Evolutionary conservation across 2,113 vertebrate genomes (phyloP), one percentile per base, ranked within the genome.

Genomic region (Myrmecophaga tridactyla): DNA sequence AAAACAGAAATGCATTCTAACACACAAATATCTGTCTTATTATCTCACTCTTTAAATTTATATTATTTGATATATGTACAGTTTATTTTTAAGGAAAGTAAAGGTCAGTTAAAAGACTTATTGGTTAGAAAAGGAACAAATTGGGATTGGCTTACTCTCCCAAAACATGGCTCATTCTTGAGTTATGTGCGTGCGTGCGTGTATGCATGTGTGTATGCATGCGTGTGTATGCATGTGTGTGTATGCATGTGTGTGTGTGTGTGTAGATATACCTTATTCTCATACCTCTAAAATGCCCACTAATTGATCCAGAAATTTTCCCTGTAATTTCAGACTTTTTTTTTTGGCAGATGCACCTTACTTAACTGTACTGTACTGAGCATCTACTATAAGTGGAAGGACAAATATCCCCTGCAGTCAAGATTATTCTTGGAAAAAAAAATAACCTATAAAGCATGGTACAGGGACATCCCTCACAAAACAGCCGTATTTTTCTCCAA

Each of bases 31-130:
- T 56, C 41, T 90, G 31, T 77, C 15, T 29, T 78, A 41, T 75
- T 82, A 84, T 70, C 23, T 91, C n/a, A 39, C 39, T 43, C 80
- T 89, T 96, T 70, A 70, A 83, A 73, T 69, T 78, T 58, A 46
- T 87, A 65, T 91, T 70, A 34, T 58, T 92, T 73, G 70, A 72
- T 46, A 73, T 53, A 4, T 21, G 84, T 29, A 36, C 5, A 31
- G 29, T 82, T 89, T 29, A 56, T 75, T 77, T 83, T 41, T 62
- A 90, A 82, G 69, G 60, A 62, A 89, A 77, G 34, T 82, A 76
- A 91, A 91, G 39, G 75, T 81, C 69, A 62, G 25, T 65, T 69
- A 85, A 94, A 39, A 14, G 14, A 89, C 48, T n/a, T 21, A 75
- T 70, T 89, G 53, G 13, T 85, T 91, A 78, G 75, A 48, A 88